These are phyloP conservation scores for Eucidaris tribuloides DNA, from an alignment of 35 echinoderm and acorn worm species.

Conservation along the genomic window DNA sequence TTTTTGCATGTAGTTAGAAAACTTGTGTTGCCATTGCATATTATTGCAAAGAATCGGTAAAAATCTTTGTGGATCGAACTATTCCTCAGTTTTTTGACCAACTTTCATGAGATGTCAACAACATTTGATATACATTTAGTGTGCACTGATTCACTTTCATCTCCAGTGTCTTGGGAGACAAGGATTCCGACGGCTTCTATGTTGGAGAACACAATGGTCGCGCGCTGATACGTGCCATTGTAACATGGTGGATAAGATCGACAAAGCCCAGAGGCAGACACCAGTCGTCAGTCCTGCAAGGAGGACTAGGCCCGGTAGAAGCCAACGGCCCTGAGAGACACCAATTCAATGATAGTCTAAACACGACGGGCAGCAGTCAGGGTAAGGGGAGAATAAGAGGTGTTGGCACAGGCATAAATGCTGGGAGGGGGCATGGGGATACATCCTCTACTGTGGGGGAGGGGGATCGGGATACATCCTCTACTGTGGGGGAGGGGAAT, in stretches of 20 bases:
- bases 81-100: no score
- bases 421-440: no score
- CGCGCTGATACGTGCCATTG: slow-evolving; percentile 82
- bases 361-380: slow-evolving; percentile 80
- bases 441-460: no score
- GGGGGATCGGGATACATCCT: no score
- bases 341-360: slow-evolving; percentile 69
- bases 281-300: slow-evolving; percentile 45
- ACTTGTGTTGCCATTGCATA: no score
- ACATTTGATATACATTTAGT: no score
- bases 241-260: slow-evolving; percentile 94
- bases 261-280: slow-evolving; percentile 44
- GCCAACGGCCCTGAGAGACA: slow-evolving; percentile 51
- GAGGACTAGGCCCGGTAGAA: slow-evolving; percentile 26
- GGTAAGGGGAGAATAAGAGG: slow-evolving; percentile 13
- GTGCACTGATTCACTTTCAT: neutral
- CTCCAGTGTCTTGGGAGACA: slow-evolving; percentile 81
- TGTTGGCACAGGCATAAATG: no score
- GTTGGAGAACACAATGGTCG: slow-evolving; percentile 84
- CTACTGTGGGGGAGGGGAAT: no score
- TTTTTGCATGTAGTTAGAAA: no score
- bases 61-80: no score
- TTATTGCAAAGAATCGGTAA: no score
- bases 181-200: slow-evolving; percentile 93
- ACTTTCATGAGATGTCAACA: no score